Base-by-base conservation (phyloP, 1,140 invertebrate genomes). In the Pogonomyrmex barbatus region DNA sequence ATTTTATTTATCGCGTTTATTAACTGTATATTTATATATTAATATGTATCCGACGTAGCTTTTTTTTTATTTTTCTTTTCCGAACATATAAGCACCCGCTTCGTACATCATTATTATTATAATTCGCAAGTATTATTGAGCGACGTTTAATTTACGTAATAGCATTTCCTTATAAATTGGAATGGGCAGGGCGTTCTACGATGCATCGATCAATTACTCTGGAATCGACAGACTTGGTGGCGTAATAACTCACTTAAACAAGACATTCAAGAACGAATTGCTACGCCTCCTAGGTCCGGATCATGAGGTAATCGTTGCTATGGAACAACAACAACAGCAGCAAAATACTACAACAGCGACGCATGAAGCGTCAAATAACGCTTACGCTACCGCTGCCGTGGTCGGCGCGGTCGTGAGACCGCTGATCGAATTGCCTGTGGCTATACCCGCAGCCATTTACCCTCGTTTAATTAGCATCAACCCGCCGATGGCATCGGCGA, bases 191-290 rank as follows among this genome's bases (percentile, higher is more conserved):
- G 88, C 89, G 42, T 97, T 97, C 94, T 96, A 96, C 90, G 96
- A 96, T 93, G 96, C 96, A 6, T 95, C 95, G 8, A 95, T 97
- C 45, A 96, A 96, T 91, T 97, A 97, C 91, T 95, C 95, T 87
- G 96, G 96, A 86, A 96, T 97, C 67, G 97, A 97, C 91, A 95
- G 97, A 84, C 95, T 97, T 52, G 97, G 97, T 60, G 97, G 97
- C 17, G 95, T 97, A 0, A 91, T 97, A 52, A 96, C 96, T 2
- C 96, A 97, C 93, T 93, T 97, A 8, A 96, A 96, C n/a, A 97
- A 97, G 92, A 96, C 96, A 0, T 96, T 96, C 87, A 95, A 95
- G 87, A 93, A 93, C 78, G 96, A 96, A 81, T 90, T 96, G 2
- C 85, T 94, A 68, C 76, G 93, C 9, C 89, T 94, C 67, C 92